A percentile compares a stretch with the other conserved stretches of the same genome.
phyloP scores from a whole-genome alignment of 2,888 invertebrate genomes.

The Ophioninae sp. region DNA sequence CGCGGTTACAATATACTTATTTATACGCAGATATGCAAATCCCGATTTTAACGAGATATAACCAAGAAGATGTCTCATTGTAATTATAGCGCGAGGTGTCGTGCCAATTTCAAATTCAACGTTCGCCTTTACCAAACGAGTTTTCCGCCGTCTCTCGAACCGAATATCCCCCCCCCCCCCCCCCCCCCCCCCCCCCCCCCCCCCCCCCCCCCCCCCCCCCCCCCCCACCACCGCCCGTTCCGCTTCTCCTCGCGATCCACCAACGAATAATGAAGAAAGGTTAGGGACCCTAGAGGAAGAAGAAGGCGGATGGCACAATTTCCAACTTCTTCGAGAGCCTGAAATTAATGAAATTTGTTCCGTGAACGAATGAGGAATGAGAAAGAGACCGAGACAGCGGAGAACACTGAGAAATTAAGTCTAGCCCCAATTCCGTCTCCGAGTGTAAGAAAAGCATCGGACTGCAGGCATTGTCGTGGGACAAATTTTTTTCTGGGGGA shows the following conservation, averaged over 20 bases:
- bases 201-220: no score
- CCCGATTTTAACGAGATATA: not conserved
- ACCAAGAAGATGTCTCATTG: slow-evolving; percentile 28
- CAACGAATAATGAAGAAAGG: slow-evolving; percentile 9
- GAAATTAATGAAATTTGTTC: not conserved
- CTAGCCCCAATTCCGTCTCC: not conserved
- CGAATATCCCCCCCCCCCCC: no score
- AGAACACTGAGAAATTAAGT: slow-evolving; percentile 17
- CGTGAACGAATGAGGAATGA: not conserved
- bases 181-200: no score
- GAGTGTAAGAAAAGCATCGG: slow-evolving; percentile 10
- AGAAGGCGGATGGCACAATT: not conserved
- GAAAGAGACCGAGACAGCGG: not conserved
- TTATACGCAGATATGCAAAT: slow-evolving; percentile 8
- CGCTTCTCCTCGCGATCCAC: no score
- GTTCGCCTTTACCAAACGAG: slow-evolving; percentile 12
- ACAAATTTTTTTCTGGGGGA: no score
- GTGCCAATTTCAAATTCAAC: slow-evolving; percentile 53
- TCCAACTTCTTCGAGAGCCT: not conserved
- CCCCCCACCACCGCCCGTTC: no score
- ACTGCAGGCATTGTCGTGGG: no score
- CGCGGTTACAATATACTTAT: slow-evolving; percentile 21
- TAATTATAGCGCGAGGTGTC: slow-evolving; percentile 57
- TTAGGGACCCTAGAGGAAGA: not conserved
- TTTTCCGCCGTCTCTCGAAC: no score